Conservation (phyloP, 2,797 vertebrate genomes). For the Rhincodon typus region DNA sequence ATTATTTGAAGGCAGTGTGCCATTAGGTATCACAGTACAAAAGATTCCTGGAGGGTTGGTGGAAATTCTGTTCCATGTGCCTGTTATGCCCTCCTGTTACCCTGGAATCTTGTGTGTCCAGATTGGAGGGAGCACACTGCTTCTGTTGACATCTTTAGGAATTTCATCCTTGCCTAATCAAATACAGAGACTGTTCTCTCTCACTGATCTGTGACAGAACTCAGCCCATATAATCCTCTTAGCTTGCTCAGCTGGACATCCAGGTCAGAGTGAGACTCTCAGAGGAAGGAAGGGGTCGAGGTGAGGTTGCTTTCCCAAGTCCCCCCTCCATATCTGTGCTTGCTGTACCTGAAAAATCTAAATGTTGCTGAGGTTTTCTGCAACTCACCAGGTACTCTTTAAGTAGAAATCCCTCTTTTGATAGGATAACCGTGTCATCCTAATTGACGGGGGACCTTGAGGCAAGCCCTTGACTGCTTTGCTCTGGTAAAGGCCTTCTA, state of each 20-base stretch:
- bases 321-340: neutral
- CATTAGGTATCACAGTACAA: neutral
- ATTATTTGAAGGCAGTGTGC: neutral
- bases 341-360: neutral
- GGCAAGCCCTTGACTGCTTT: neutral
- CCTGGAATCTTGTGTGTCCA: neutral
- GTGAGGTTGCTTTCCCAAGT: neutral
- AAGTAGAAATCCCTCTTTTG: neutral
- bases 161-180: neutral
- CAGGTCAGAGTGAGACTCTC: neutral
- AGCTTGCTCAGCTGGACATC: no score
- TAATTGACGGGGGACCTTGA: neutral
- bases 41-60: neutral
- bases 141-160: neutral
- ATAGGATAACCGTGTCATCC: neutral
- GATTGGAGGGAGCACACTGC: neutral
- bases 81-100: neutral
- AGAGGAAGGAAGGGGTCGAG: no score
- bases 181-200: no score
- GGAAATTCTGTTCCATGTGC: neutral
- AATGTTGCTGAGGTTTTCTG: neutral
- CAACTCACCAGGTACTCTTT: neutral
- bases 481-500: neutral
- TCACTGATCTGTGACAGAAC: neutral
- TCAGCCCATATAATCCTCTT: neutral